Conservation (phyloP, 2,113 vertebrate species). For the Varanus komodoensis region DNA sequence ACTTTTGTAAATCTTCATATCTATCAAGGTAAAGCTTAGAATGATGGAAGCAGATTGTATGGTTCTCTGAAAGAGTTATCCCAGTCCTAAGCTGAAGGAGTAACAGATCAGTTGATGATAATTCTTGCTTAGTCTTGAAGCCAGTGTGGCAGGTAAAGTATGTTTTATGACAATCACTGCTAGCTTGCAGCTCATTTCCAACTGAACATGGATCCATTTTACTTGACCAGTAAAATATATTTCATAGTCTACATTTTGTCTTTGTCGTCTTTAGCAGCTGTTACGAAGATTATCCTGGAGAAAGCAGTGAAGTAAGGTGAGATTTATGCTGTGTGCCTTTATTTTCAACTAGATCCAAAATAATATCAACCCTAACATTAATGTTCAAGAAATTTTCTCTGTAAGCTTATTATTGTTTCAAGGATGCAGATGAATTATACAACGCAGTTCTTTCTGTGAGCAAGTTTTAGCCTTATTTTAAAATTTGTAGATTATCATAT, state of each 20-base stretch:
- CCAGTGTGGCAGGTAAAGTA: conserved; percentile 79
- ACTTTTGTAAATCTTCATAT: conserved; percentile 82
- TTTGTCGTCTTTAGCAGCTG: conserved; percentile 54
- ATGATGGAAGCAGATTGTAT: conserved; percentile 83
- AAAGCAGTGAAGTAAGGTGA: conserved; percentile 70
- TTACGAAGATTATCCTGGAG: conserved; percentile 59
- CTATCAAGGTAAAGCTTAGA: conserved; percentile 82
- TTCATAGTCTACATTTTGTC: conserved; percentile 44
- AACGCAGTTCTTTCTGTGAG: neutral
- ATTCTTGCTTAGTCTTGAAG: conserved; percentile 78
- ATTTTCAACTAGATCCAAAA: conserved; percentile 22
- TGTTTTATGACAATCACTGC: conserved; percentile 80
- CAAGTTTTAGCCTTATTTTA: neutral
- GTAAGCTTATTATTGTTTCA: conserved; percentile 1
- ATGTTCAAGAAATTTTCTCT: neutral
- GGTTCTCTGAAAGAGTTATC: conserved; percentile 77
- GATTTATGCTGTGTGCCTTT: conserved; percentile 55
- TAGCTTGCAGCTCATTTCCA: conserved; percentile 79
- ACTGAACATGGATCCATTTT: conserved; percentile 82
- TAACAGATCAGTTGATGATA: conserved; percentile 78
- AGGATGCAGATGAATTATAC: conserved; percentile 24
- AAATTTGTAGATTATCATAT: neutral
- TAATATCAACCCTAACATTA: neutral
- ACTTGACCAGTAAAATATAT: conserved; percentile 43
- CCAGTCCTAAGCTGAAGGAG: conserved; percentile 83